Evolutionary conservation across 2,797 vertebrate genomes (phyloP).

Genomic region (Echeneis naucrates): DNA sequence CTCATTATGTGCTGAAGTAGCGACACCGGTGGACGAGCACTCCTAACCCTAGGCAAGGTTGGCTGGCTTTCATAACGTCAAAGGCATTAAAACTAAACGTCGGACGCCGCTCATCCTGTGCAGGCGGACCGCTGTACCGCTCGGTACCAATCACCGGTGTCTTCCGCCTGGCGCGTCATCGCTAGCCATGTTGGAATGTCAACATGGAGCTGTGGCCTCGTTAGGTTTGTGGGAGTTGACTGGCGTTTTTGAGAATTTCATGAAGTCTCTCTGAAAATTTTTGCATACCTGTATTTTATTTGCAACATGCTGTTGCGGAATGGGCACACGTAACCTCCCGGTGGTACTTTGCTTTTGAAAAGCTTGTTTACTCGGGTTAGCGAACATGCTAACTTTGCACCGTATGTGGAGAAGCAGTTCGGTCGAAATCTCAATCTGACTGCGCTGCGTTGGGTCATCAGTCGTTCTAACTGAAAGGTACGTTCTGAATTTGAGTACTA

Average conservation of each 20-base stretch:
- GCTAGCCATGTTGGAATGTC: not conserved
- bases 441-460: too few species aligned
- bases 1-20: too few species aligned
- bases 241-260: not conserved
- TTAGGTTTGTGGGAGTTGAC: not conserved
- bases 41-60: too few species aligned
- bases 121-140: too few species aligned
- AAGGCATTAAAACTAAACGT: too few species aligned
- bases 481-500: too few species aligned
- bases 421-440: not conserved
- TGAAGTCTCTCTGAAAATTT: not conserved
- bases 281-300: fast-evolving
- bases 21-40: too few species aligned
- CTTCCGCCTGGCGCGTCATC: not conserved
- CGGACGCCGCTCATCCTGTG: too few species aligned
- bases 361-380: fast-evolving
- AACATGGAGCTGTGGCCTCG: not conserved
- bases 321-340: fast-evolving
- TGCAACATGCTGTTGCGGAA: fast-evolving
- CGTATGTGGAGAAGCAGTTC: not conserved
- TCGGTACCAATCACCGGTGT: slow-evolving; percentile 11
- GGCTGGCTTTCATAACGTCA: too few species aligned
- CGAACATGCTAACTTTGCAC: not conserved
- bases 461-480: slow-evolving; percentile 18
- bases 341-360: slow-evolving; percentile 45